phyloP scores from a whole-genome alignment of 2,888 invertebrate genomes.

The Idaea aversata region DNA sequence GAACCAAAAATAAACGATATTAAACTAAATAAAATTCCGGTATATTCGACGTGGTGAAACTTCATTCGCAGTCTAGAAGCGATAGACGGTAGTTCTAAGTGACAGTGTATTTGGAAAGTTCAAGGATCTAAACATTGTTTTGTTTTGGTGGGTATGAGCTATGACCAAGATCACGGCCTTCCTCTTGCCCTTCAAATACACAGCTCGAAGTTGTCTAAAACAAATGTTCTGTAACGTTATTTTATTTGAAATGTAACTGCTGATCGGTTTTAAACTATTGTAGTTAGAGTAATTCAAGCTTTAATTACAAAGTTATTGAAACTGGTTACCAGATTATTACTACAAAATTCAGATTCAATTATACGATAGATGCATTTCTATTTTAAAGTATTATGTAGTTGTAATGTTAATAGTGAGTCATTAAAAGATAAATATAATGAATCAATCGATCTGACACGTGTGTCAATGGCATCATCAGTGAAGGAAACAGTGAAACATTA shows the following conservation, averaged over 20 bases:
- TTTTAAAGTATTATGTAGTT: not conserved
- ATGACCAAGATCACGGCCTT: not conserved
- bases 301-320: not conserved
- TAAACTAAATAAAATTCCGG: conserved; percentile 65
- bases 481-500: conserved; percentile 54
- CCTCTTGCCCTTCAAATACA: not conserved
- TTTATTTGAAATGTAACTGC: conserved; percentile 2
- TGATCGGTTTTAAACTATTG: not conserved
- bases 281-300: not conserved
- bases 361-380: not conserved
- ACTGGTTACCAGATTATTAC: not conserved
- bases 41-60: conserved; percentile 45
- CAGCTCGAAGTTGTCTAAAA: conserved; percentile 17
- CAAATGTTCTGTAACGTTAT: conserved; percentile 16
- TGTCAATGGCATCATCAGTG: conserved; percentile 33
- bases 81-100: conserved; percentile 45
- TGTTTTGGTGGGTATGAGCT: conserved; percentile 50
- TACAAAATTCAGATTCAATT: not conserved
- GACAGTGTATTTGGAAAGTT: conserved; percentile 54
- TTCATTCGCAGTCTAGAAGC: conserved; percentile 60
- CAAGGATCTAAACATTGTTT: conserved; percentile 48
- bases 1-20: conserved; percentile 60
- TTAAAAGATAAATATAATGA: conserved; percentile 17
- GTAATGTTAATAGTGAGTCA: not conserved
- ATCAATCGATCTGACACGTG: conserved; percentile 35